Evolutionary conservation across 2,888 invertebrate genomes (phyloP).

Genomic region (Tanypteryx hageni): DNA sequence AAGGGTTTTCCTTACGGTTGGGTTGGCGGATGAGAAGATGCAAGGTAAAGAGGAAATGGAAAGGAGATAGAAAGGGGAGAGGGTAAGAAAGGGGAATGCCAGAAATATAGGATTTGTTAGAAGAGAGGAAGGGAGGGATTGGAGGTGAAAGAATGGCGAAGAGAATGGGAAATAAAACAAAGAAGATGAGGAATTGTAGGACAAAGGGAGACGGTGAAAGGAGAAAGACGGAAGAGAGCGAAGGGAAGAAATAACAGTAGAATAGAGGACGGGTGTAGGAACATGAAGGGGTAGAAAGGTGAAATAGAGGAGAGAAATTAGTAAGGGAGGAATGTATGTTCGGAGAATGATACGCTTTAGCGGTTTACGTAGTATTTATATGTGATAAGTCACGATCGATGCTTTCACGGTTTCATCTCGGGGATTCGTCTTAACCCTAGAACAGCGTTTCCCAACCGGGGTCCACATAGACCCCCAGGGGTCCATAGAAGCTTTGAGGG

Average conservation of each 20-base stretch:
- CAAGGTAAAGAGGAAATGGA: background rate
- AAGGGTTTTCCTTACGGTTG: background rate
- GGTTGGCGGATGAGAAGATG: background rate
- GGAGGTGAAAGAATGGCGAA: background rate
- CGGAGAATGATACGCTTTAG: background rate
- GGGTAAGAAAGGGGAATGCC: background rate
- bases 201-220: too few species aligned
- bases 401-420: too few species aligned
- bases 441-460: too few species aligned
- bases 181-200: too few species aligned
- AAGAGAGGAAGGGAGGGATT: background rate
- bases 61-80: background rate
- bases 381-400: too few species aligned
- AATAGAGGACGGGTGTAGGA: background rate
- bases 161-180: background rate
- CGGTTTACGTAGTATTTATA: background rate
- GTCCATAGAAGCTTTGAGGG: too few species aligned
- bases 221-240: too few species aligned
- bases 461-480: too few species aligned
- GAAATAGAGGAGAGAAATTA: background rate
- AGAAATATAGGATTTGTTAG: background rate
- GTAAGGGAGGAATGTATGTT: background rate
- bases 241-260: too few species aligned
- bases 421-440: too few species aligned
- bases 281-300: too few species aligned